Percentiles rank a stretch among this genome's conserved stretches.
Conservation (phyloP, 2,888 invertebrate species). For the Andrena bicolor region DNA sequence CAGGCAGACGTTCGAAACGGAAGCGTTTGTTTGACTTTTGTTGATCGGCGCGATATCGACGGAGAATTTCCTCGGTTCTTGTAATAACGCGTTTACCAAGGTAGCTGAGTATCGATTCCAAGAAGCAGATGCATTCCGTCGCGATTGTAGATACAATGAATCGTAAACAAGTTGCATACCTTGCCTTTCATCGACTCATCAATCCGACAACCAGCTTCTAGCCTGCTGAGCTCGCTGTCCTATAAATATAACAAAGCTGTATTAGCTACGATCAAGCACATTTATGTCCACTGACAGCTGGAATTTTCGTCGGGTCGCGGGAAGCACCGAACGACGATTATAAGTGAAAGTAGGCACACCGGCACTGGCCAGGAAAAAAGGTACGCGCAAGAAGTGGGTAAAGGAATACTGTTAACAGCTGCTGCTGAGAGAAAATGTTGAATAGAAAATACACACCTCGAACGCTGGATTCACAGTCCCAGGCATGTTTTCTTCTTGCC, state of each 20-base stretch:
- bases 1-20: too few species aligned
- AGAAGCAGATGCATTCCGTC: neutral
- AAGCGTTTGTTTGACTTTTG: too few species aligned
- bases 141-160: neutral
- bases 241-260: conserved; percentile 5
- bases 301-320: neutral
- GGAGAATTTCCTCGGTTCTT: neutral
- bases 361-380: neutral
- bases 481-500: conserved; percentile 40
- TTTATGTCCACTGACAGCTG: neutral
- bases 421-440: neutral
- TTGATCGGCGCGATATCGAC: neutral
- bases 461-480: conserved; percentile 49
- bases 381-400: neutral
- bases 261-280: neutral
- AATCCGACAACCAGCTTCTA: conserved; percentile 6
- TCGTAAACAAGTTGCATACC: conserved; percentile 19
- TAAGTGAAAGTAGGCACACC: neutral
- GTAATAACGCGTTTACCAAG: neutral
- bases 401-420: neutral
- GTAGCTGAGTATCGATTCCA: neutral
- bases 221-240: conserved; percentile 33
- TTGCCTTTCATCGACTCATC: conserved; percentile 3
- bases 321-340: neutral
- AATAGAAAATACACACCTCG: conserved; percentile 58